Base-by-base conservation (phyloP, 2,888 invertebrate genomes). In the Drosophila fulvimacula region DNA sequence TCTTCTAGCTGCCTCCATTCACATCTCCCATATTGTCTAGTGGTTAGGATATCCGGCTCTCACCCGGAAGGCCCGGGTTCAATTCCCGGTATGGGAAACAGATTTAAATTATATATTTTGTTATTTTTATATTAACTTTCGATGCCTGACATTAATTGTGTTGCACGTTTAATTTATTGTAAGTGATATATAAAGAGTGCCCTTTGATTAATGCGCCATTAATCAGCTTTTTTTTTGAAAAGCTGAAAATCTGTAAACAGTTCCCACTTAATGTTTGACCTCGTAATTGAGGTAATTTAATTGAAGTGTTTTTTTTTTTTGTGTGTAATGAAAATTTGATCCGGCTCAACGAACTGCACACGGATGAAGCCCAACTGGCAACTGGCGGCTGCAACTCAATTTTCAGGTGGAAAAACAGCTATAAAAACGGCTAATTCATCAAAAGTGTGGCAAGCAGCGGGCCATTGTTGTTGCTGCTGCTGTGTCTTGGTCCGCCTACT, bases 31-130 rank as follows among this genome's bases (percentile, higher is more conserved):
- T 92, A 92, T 92, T 91, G 92, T 92, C 92, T 92, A 92, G 92
- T 92, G 92, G 92, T 90, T 92, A 92, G 92, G 92, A 92, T 92
- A 92, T 90, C 92, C 91, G 92, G 92, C 92, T 92, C 90, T 92
- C 92, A 92, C 92, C 92, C 92, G 91, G 92, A 90, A 92, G 92
- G 95, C 96, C 95, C 96, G 95, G 95, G 96, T 96, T 96, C 96
- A 95, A 96, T 96, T 96, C 95, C 96, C 96, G 96, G 96, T 96
- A 96, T 96, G 96, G 96, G 96, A 96, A 55, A 2, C n/a, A 32
- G 1, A 11, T 32, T n/a, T 55, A 96, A 96, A 6, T 10, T 30
- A 30, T 15, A 11, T 41, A 19, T 3, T 13, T 10, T 53, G 10
- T 53, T n/a, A n/a, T 15, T 36, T 48, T 59, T 24, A 53, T 27